phyloP scores from a whole-genome alignment of 35 echinoderm and acorn worm genomes.

The Apostichopus californicus region DNA sequence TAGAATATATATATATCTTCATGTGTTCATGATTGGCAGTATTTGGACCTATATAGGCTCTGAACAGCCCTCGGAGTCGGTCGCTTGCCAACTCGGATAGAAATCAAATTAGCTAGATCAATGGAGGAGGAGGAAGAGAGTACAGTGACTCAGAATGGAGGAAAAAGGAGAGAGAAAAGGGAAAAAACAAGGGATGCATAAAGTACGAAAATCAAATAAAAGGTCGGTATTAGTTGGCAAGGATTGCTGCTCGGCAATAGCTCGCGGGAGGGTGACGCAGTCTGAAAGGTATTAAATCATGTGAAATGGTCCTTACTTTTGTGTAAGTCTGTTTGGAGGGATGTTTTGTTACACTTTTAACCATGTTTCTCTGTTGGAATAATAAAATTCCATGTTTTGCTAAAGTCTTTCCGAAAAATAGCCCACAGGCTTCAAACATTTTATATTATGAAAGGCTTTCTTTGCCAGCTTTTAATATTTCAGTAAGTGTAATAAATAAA shows the following conservation, averaged over 20 bases:
- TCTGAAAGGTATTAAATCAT: conserved; percentile 2
- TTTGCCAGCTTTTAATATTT: too few relatives aligned
- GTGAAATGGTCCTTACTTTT: neutral
- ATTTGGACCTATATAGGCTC: neutral
- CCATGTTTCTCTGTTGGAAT: neutral
- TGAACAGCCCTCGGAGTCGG: neutral
- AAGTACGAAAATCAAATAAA: conserved; percentile 28
- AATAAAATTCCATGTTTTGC: neutral
- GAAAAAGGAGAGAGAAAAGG: neutral
- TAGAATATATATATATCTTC: neutral
- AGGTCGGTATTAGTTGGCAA: neutral
- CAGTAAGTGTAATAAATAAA: too few relatives aligned
- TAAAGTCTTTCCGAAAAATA: neutral
- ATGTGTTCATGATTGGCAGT: neutral
- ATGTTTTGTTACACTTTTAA: conserved; percentile 25
- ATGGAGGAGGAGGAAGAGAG: neutral
- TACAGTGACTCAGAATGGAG: conserved; percentile 24
- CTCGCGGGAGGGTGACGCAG: conserved; percentile 1
- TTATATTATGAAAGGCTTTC: too few relatives aligned
- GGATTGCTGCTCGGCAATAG: conserved; percentile 1
- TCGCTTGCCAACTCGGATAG: conserved; percentile 9
- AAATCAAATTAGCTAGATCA: conserved; percentile 51
- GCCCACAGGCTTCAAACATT: too few relatives aligned
- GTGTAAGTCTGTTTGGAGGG: neutral
- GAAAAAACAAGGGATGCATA: neutral